A percentile compares a stretch with the other conserved stretches of the same genome.
Evolutionary conservation across 2,113 vertebrate species (phyloP).

Genomic region (Rhinichthys klamathensis): DNA sequence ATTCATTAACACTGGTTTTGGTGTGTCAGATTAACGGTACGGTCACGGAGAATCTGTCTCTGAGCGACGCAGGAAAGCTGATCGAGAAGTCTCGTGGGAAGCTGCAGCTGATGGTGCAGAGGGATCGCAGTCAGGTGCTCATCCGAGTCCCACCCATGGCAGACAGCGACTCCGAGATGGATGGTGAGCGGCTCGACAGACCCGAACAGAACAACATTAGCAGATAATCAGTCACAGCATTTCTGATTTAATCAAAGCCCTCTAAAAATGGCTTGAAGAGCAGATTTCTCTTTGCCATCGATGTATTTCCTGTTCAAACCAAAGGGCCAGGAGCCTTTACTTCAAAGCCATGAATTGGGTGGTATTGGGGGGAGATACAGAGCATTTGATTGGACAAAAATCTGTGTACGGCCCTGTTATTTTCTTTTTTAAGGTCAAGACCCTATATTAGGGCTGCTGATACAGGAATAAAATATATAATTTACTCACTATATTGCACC

Average conservation of each 20-base stretch:
- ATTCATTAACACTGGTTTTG: neutral
- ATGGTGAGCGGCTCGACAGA: slow-evolving; percentile 80
- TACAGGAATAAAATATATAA: too few species aligned
- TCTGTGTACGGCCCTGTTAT: neutral
- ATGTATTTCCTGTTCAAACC: neutral
- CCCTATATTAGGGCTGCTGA: too few species aligned
- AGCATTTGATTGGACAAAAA: neutral
- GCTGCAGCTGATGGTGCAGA: slow-evolving; percentile 91
- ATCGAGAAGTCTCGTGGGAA: slow-evolving; percentile 96
- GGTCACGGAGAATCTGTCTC: slow-evolving; percentile 95
- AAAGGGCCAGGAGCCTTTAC: neutral
- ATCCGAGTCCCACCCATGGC: slow-evolving; percentile 90
- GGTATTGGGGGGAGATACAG: neutral
- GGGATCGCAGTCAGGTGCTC: slow-evolving; percentile 88
- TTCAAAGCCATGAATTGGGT: neutral
- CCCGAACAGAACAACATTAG: too few species aligned
- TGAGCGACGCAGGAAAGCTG: slow-evolving; percentile 90
- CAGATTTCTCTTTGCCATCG: neutral
- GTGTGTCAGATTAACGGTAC: slow-evolving; percentile 92
- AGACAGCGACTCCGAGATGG: slow-evolving; percentile 96
- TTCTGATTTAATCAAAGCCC: neutral
- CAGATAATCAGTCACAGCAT: neutral
- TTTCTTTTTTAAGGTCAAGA: too few species aligned
- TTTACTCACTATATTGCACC: neutral
- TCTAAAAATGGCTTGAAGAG: neutral